phyloP scores from a whole-genome alignment of 1,140 invertebrate genomes.

The Anastatus disparis region DNA sequence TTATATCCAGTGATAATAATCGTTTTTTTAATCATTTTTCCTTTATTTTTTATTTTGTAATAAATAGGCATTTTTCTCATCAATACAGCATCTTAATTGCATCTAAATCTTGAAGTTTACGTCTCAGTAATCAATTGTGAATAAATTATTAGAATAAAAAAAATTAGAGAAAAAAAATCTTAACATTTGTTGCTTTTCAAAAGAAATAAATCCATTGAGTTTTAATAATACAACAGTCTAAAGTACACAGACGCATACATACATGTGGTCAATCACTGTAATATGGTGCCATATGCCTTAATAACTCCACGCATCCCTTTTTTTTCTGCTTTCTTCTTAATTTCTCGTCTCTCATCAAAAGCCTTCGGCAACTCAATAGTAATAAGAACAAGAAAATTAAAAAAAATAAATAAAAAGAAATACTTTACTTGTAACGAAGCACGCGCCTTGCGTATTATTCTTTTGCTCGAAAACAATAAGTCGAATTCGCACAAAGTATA shows the following conservation, averaged over 20 bases:
- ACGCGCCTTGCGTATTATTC: neutral
- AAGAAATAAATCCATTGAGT: neutral
- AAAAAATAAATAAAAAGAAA: no score
- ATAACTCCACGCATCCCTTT: constrained; percentile 1
- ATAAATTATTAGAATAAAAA: no score
- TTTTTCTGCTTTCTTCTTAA: neutral
- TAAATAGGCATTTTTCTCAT: no score
- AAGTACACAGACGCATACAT: neutral
- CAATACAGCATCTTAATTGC: no score
- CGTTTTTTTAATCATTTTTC: constrained; percentile 8
- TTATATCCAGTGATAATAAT: no score
- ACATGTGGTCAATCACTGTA: neutral
- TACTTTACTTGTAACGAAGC: neutral
- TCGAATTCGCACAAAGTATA: neutral
- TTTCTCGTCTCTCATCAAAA: neutral
- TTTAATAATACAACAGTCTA: neutral
- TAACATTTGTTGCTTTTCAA: constrained; percentile 3
- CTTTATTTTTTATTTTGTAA: no score
- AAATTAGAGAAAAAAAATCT: constrained; percentile 5
- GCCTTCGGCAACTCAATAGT: neutral
- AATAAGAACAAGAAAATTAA: constrained; percentile 14
- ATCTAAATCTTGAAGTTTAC: no score
- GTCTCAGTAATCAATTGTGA: no score
- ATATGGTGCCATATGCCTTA: neutral
- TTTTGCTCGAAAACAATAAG: neutral